These are phyloP conservation scores for Lithophane semibrunnea DNA, from an alignment of 2,888 invertebrate species.

Conservation along the genomic window DNA sequence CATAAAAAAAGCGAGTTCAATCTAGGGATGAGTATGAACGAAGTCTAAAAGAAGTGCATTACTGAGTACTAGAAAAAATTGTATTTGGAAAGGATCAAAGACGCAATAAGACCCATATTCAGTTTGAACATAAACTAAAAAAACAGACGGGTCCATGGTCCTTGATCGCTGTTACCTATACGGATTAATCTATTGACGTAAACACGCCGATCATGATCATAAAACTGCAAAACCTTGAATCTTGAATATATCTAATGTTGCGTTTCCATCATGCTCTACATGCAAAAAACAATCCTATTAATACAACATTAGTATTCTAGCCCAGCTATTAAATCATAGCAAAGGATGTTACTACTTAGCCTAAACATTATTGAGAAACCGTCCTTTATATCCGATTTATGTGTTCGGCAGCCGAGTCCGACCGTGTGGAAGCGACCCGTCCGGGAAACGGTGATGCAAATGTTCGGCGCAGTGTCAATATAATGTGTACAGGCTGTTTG, in stretches of 20 bases:
- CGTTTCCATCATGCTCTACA: conserved; percentile 28
- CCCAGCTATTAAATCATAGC: conserved; percentile 46
- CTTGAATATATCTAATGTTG: neutral
- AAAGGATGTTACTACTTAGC: conserved; percentile 57
- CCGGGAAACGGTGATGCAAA: conserved; percentile 84
- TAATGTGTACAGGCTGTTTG: conserved; percentile 54
- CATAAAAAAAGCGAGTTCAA: too few species aligned
- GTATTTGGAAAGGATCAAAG: too few species aligned
- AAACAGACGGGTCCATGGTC: neutral
- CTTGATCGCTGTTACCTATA: neutral
- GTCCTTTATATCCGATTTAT: conserved; percentile 68
- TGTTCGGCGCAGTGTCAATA: conserved; percentile 60
- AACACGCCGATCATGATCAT: neutral
- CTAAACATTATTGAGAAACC: conserved; percentile 55
- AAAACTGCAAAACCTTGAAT: conserved; percentile 4
- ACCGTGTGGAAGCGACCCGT: conserved; percentile 69
- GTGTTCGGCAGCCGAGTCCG: conserved; percentile 55
- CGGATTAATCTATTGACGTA: neutral
- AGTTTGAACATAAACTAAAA: neutral
- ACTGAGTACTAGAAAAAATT: neutral
- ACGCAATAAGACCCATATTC: neutral
- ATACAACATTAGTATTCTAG: conserved; percentile 28
- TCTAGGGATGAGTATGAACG: too few species aligned
- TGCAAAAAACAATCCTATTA: conserved; percentile 39
- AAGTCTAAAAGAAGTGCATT: too few species aligned